Conservation (phyloP, 2,797 vertebrate species). For the Molossus molossus region DNA sequence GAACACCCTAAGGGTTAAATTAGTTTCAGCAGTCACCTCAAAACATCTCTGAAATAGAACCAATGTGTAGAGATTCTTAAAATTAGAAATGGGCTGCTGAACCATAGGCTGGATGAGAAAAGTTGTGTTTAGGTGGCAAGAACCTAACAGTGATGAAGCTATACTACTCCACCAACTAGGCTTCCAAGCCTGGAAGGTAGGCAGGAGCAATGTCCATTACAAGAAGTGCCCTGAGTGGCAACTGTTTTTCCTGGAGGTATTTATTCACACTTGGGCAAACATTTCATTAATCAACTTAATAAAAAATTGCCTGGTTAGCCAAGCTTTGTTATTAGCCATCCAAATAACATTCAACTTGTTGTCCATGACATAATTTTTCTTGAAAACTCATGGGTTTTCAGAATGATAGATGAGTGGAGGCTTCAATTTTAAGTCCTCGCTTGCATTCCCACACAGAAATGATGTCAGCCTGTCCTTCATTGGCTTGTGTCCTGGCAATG, state of each 20-base stretch:
- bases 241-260: neutral
- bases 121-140: no score
- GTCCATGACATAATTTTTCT: neutral
- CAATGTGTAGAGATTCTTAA: no score
- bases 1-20: neutral
- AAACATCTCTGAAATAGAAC: neutral
- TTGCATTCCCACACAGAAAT: neutral
- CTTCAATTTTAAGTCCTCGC: neutral
- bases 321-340: neutral
- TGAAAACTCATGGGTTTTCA: neutral
- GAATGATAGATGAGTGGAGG: neutral
- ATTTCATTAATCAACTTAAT: neutral
- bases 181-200: neutral
- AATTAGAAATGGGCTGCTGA: no score
- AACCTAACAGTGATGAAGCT: no score
- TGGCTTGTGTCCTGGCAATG: neutral
- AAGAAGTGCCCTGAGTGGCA: neutral
- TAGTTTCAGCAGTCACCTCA: neutral
- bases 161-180: neutral
- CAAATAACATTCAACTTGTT: neutral
- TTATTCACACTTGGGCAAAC: neutral
- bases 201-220: neutral
- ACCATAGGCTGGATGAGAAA: no score
- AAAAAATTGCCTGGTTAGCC: neutral
- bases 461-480: neutral